Evolutionary conservation across 2,113 vertebrate species (phyloP), one percentile per base, ranked within the genome.

Genomic region (Empidonax alnorum): DNA sequence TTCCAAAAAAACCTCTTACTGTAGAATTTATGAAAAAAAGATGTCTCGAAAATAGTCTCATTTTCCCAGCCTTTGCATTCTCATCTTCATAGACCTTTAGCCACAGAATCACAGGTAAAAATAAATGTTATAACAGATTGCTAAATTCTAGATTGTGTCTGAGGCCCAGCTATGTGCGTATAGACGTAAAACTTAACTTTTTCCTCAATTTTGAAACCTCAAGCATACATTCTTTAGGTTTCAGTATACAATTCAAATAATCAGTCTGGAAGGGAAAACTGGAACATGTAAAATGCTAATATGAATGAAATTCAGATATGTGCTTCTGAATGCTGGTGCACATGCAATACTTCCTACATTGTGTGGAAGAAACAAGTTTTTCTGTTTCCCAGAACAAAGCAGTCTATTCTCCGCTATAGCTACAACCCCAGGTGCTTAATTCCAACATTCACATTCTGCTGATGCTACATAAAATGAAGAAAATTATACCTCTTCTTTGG

Each of bases 241-340:
- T 96, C 67, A 69, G 66, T 56, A 33, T 24, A 76, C 33, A 89
- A 73, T 83, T 94, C 35, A 93, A 91, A 93, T 41, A 92, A 92
- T 77, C 79, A 94, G 33, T 52, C 42, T 55, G 25, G 72, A 96
- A 87, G 59, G n/a, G 87, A 94, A 59, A 79, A 90, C 6, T 46
- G 47, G 52, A 88, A 53, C 77, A 86, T 58, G 86, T 50, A 71
- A 94, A 93, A 65, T 73, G 62, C 33, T 93, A 69, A 63, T 58
- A 92, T 39, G 63, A 90, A 69, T 84, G 86, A 79, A 89, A 96
- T 88, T 93, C 71, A 94, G 81, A 94, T 91, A 80, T 53, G n/a
- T 30, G 53, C 76, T 94, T 93, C 69, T 80, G 69, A 96, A 91
- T 94, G 96, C 96, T 97, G 91, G 93, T 96, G 78, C 91, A 97